phyloP scores from a whole-genome alignment of 2,113 vertebrate species.

The Oceanites oceanicus region DNA sequence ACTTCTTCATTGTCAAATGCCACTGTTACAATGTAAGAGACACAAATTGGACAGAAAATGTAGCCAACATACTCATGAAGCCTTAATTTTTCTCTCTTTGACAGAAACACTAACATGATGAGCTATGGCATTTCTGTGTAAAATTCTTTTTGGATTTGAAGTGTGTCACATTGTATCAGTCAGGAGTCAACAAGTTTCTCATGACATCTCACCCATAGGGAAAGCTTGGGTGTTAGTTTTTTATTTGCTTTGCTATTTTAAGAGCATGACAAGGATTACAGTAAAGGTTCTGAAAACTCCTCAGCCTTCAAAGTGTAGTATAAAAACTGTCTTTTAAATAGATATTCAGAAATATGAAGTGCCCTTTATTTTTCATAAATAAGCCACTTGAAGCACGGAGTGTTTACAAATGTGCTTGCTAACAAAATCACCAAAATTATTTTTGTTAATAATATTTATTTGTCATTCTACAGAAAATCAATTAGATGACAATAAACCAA shows the following conservation, averaged over 20 bases:
- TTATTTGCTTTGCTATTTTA: slow-evolving; percentile 1
- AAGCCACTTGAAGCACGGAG: background rate
- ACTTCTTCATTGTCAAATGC: background rate
- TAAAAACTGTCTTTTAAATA: background rate
- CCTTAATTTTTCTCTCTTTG: background rate
- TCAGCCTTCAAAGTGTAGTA: background rate
- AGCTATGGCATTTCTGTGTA: background rate
- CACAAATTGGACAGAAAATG: background rate
- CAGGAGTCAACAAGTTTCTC: slow-evolving; percentile 9
- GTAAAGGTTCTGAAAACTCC: background rate
- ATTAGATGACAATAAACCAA: background rate
- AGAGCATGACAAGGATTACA: background rate
- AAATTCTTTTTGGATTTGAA: background rate
- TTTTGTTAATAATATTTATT: background rate
- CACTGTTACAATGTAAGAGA: background rate
- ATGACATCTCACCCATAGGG: slow-evolving; percentile 14
- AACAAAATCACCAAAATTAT: background rate
- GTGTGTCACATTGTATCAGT: slow-evolving; percentile 20
- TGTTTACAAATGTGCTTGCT: background rate
- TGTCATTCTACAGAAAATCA: background rate
- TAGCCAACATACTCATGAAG: background rate
- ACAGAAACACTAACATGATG: background rate
- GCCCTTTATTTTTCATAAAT: background rate
- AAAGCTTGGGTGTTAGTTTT: background rate
- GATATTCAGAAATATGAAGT: background rate